Conservation (phyloP, 2,888 invertebrate species). For the Listrodromus nycthemerus region DNA sequence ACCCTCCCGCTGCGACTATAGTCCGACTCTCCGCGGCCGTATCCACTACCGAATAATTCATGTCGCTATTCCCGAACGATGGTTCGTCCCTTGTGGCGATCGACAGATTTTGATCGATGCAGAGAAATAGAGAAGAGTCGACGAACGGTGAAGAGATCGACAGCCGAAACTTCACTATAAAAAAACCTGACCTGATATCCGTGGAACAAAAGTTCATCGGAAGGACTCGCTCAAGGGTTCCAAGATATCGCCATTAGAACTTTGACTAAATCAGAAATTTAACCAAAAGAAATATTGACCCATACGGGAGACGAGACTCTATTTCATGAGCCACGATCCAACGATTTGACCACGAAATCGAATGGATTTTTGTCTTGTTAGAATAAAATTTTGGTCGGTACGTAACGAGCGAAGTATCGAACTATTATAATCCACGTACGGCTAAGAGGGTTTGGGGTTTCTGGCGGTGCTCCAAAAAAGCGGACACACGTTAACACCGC, state of each 20-base stretch:
- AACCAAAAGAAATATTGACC: too few relatives aligned
- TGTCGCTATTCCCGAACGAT: conserved; percentile 41
- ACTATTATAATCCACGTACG: conserved; percentile 72
- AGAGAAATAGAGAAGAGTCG: not conserved
- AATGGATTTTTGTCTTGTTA: too few relatives aligned
- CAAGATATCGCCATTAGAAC: too few relatives aligned
- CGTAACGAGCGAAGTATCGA: conserved; percentile 70
- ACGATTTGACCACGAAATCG: too few relatives aligned
- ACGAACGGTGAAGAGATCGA: not conserved
- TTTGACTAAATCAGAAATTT: too few relatives aligned
- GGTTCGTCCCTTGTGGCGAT: conserved; percentile 5
- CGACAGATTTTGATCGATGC: conserved; percentile 4
- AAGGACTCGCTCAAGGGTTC: not conserved
- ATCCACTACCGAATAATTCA: conserved; percentile 67
- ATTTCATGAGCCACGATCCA: too few relatives aligned
- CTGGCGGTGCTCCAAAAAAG: conserved; percentile 44
- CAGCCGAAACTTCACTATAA: not conserved
- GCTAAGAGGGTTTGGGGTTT: conserved; percentile 4
- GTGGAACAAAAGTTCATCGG: not conserved
- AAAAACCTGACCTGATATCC: not conserved
- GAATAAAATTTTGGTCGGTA: conserved; percentile 8
- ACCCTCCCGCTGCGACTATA: not conserved
- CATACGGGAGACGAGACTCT: too few relatives aligned
- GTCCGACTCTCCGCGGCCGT: conserved; percentile 50
- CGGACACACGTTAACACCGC: conserved; percentile 55